Percentiles rank a stretch among this genome's conserved stretches.
Evolutionary conservation across 2,113 vertebrate species (phyloP).

Genomic region (Perca fluviatilis): DNA sequence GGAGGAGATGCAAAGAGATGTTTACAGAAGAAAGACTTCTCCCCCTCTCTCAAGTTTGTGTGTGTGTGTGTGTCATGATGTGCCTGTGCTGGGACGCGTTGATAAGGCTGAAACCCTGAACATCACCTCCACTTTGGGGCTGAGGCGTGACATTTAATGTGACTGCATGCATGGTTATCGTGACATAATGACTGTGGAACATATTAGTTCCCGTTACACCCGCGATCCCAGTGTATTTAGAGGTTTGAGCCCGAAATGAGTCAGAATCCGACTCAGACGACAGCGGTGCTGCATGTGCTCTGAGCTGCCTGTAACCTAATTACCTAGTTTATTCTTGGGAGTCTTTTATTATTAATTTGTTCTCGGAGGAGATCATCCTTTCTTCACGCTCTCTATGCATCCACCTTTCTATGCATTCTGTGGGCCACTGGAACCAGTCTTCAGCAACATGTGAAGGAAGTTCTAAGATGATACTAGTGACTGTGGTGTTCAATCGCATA

Average conservation of each 20-base stretch:
- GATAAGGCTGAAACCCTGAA: constrained; percentile 58
- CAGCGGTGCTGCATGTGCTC: constrained; percentile 39
- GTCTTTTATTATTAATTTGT: constrained; percentile 73
- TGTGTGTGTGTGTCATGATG: constrained; percentile 42
- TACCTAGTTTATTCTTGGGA: constrained; percentile 71
- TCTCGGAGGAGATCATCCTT: constrained; percentile 49
- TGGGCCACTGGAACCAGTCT: constrained; percentile 6
- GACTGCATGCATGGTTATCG: constrained; percentile 40
- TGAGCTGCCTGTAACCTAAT: constrained; percentile 72
- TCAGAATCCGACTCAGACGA: constrained; percentile 36
- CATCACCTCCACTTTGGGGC: constrained; percentile 63
- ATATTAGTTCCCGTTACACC: constrained; percentile 31
- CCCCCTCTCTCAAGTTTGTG: constrained; percentile 35
- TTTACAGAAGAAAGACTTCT: constrained; percentile 13
- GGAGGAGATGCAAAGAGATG: constrained; percentile 51
- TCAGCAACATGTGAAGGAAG: constrained; percentile 20
- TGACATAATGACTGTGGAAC: constrained; percentile 42
- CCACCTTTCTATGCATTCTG: constrained; percentile 35
- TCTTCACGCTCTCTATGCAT: constrained; percentile 31
- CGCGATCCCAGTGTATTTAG: constrained; percentile 5
- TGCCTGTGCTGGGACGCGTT: constrained; percentile 56
- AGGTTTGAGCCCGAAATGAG: constrained; percentile 52
- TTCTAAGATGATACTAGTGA: neutral
- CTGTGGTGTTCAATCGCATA: neutral
- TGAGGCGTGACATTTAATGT: constrained; percentile 58